Conservation (phyloP, 2,113 vertebrate genomes). For the Tamias sibiricus region DNA sequence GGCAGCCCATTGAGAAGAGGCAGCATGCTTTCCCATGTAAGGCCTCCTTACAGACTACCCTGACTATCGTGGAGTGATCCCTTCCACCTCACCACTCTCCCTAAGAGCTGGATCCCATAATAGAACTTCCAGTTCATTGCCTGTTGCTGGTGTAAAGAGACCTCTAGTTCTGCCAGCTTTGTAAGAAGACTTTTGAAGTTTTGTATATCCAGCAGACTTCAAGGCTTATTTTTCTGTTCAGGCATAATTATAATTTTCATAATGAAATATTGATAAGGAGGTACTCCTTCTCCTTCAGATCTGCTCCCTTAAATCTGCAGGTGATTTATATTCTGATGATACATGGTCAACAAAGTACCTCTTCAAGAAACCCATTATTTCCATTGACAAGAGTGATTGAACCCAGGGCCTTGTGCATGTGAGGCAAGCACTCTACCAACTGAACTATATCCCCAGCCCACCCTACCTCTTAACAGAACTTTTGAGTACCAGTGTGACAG, state of each 20-base stretch:
- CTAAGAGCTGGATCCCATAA: background rate
- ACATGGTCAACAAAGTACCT: conserved; percentile 23
- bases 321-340: conserved; percentile 6
- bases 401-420: too few relatives aligned
- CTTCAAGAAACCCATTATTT: conserved; percentile 62
- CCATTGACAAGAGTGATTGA: too few relatives aligned
- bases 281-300: background rate
- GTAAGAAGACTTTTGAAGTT: conserved; percentile 56
- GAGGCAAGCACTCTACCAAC: too few relatives aligned
- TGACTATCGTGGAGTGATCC: background rate
- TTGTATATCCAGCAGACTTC: conserved; percentile 37
- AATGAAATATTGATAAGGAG: conserved; percentile 50
- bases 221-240: conserved; percentile 31
- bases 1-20: background rate
- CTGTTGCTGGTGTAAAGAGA: background rate
- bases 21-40: background rate
- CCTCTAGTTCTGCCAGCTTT: conserved; percentile 35
- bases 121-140: background rate
- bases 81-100: background rate
- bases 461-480: background rate
- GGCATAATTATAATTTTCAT: conserved; percentile 46
- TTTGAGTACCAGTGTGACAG: conserved; percentile 59
- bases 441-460: too few relatives aligned
- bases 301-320: background rate
- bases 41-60: background rate